These are phyloP conservation scores for Lagodon rhomboides DNA, from an alignment of 2,797 vertebrate genomes.

Conservation along the genomic window DNA sequence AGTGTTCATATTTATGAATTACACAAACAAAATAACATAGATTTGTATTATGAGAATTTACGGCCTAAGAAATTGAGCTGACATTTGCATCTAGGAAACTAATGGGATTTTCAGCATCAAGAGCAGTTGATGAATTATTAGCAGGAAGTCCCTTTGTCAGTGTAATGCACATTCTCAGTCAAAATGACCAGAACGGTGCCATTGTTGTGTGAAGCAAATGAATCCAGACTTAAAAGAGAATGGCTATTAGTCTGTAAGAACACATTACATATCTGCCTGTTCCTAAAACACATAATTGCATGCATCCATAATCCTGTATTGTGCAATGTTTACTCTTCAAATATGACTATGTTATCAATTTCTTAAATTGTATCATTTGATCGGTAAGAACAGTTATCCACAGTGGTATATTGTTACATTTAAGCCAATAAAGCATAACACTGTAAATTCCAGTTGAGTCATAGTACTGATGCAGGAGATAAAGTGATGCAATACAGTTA, in stretches of 20 bases:
- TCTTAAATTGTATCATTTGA: not conserved
- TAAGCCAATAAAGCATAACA: conserved; percentile 1
- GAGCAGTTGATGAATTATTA: conserved; percentile 65
- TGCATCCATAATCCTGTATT: conserved; percentile 9
- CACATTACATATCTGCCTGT: conserved; percentile 13
- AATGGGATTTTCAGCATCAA: conserved; percentile 71
- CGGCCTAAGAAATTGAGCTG: conserved; percentile 59
- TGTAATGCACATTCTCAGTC: conserved; percentile 28
- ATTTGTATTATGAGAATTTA: conserved; percentile 61
- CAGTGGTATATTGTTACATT: not conserved
- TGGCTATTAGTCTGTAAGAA: conserved; percentile 8
- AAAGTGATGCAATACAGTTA: not conserved
- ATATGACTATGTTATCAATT: conserved; percentile 11
- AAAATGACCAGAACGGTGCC: conserved; percentile 16
- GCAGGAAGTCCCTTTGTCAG: conserved; percentile 35
- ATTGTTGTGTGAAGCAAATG: conserved; percentile 9
- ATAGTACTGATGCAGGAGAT: not conserved
- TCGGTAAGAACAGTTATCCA: not conserved
- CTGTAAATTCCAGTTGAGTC: not conserved
- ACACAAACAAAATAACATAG: conserved; percentile 27
- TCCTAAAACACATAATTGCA: not conserved
- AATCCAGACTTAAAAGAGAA: conserved; percentile 11
- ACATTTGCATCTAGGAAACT: conserved; percentile 63
- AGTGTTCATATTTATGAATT: conserved; percentile 42
- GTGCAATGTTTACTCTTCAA: not conserved